A percentile compares a stretch with the other conserved stretches of the same genome.
Evolutionary conservation across 2,113 vertebrate species (phyloP).

Genomic region (Furnarius figulus): DNA sequence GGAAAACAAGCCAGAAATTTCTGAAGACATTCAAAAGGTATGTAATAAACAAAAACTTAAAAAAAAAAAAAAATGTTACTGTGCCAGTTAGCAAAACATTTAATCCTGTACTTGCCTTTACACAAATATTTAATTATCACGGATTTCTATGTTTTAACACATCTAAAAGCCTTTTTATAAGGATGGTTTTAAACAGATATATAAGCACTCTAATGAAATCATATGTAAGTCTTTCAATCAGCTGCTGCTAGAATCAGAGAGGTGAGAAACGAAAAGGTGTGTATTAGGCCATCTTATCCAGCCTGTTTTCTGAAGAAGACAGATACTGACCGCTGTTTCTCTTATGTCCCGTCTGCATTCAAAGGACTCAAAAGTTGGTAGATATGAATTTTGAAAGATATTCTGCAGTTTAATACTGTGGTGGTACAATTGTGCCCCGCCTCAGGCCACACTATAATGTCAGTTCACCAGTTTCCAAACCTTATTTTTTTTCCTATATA

Average conservation of each 20-base stretch:
- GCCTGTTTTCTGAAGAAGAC: not conserved
- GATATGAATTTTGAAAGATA: not conserved
- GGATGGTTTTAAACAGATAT: not conserved
- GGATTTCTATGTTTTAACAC: not conserved
- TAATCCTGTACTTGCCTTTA: not conserved
- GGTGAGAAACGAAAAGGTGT: not conserved
- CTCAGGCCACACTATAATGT: not conserved
- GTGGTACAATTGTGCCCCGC: accelerated
- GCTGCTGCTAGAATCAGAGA: not conserved
- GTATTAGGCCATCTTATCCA: not conserved
- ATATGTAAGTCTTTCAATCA: not conserved
- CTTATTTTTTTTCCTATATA: not conserved
- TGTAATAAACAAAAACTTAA: not conserved
- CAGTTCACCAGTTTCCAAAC: not conserved
- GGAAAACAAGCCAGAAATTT: not conserved
- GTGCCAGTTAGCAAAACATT: not conserved
- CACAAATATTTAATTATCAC: not conserved
- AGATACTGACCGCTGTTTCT: not conserved
- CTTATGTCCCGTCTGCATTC: not conserved
- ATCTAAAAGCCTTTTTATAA: not conserved
- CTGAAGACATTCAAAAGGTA: not conserved
- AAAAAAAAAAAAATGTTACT: too few species aligned
- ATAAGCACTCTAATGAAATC: not conserved
- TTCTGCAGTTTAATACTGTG: not conserved
- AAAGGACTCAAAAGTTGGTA: not conserved